Base-by-base conservation (phyloP, 2,888 invertebrate species). In the Acleris literana region DNA sequence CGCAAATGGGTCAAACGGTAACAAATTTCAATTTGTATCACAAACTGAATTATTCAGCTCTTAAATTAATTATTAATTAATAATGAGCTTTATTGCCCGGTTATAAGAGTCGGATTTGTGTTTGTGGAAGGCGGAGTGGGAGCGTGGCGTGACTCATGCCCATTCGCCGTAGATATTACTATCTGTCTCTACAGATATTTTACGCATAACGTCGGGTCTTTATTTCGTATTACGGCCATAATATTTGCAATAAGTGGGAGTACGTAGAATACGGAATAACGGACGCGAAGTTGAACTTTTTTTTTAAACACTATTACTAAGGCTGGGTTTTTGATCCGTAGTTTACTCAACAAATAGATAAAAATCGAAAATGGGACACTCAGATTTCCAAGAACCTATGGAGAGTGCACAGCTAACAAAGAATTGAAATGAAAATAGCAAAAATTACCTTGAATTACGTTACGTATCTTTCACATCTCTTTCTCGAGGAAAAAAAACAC, bases 1-100 rank as follows among this genome's bases (percentile, higher is more conserved):
- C 33, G 56, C 25, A 61, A 66, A 62, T 66, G 57, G 66, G 66
- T 66, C 66, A 66, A 66, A 66, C 25, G 52, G 48, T 57, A 62
- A 48, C 66, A 57, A 66, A 57, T 62, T 66, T 66, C 61, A 66
- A 66, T 66, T 66, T 66, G 61, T 52, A 51, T 33, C 13, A 39
- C 66, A 52, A 52, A 56, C 22, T 57, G 25, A 39, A 16, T 1
- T 39, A 11, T 33, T 9, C 48, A 3, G 17, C 48, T 52, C 1
- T 11, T 0, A 20, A 39, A 53, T 17, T 7, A 1, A 46, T 18
- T 16, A 17, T 18, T 0, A 25, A 5, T 13, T 39, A 57, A 66
- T 18, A 39, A 18, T 25, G 18, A 2, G 13, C 57, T 52, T 46
- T 66, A 48, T 46, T 25, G 0, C 1, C 1, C 18, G 18, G 9